Base-by-base conservation (phyloP, 2,797 vertebrate genomes). In the Steatocranus sp. region DNA sequence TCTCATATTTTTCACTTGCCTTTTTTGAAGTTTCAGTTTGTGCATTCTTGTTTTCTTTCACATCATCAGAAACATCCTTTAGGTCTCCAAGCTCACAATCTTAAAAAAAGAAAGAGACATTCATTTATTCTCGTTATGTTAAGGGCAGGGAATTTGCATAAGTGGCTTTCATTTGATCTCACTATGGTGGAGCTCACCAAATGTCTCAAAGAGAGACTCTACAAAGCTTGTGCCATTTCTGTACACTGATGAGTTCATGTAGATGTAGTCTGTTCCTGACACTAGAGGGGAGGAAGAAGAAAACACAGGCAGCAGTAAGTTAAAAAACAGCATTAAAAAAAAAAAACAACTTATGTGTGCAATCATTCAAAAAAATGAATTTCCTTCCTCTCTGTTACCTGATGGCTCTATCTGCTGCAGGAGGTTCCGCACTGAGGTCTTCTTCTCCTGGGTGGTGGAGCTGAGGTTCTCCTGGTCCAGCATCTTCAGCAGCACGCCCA, bases 211-310 rank as follows among this genome's bases (percentile, higher is more conserved):
- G 79, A 99, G 97, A 9, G 99, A 99, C 92, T 99, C 99, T 68
- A 99, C 98, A 5, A 99, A 99, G 94, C 98, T 99, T 86, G 98
- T 99, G 83, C 99, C 98, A 2, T 98, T 99, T 93, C 97, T 97
- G 86, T 97, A 97, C 66, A 97, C 96, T 0, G 97, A 93, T 0
- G 98, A 97, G 95, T 99, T 99, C 96, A 99, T 96, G 0, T 99
- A 99, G 93, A 98, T 96, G 89, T 96, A 98, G 77, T 98, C 97
- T 81, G 95, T 87, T 9, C 97, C 96, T 86, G 97, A 96, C 81
- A 96, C 97, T 99, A 92, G 8, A 90, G 81, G 43, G 0, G 1
- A 89, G 18, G 50, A 87, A 30, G 25, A 70, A 70, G 12, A 7
- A 25, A 61, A 58, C 3, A 79, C 12, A 20, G 5, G 70, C 34